These are phyloP conservation scores for Candidula unifasciata DNA, from an alignment of 2,888 invertebrate species.

Conservation along the genomic window DNA sequence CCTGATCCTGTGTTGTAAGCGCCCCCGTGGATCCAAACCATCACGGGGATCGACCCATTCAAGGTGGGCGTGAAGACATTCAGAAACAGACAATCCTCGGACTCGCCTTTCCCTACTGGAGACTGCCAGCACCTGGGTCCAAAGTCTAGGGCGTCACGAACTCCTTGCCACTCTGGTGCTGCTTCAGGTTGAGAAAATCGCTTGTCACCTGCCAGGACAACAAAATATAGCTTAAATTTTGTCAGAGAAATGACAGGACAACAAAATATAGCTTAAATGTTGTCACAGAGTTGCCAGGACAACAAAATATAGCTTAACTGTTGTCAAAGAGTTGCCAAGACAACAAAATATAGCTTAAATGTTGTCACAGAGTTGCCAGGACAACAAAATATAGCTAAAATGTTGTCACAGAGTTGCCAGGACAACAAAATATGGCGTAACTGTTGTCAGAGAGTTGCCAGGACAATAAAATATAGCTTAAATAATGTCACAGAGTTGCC, in stretches of 20 bases:
- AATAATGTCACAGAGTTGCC: too few relatives aligned
- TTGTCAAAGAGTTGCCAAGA: too few relatives aligned
- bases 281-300: background rate
- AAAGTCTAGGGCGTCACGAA: background rate
- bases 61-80: constrained; percentile 5
- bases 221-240: too few relatives aligned
- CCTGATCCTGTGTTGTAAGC: background rate
- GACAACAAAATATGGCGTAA: too few relatives aligned
- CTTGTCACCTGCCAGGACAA: constrained; percentile 10
- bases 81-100: constrained; percentile 27
- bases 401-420: too few relatives aligned
- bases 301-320: too few relatives aligned
- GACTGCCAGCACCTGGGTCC: background rate
- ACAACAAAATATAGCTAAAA: too few relatives aligned
- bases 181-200: constrained; percentile 25
- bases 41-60: background rate
- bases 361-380: too few relatives aligned
- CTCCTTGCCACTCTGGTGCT: constrained; percentile 13
- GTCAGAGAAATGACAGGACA: too few relatives aligned
- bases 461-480: too few relatives aligned
- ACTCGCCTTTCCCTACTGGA: background rate
- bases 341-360: too few relatives aligned
- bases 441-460: too few relatives aligned
- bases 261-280: background rate
- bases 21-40: constrained; percentile 42